Evolutionary conservation across 1,140 invertebrate species (phyloP), one percentile per base, ranked within the genome.

Genomic region (Anoplolepis gracilipes): DNA sequence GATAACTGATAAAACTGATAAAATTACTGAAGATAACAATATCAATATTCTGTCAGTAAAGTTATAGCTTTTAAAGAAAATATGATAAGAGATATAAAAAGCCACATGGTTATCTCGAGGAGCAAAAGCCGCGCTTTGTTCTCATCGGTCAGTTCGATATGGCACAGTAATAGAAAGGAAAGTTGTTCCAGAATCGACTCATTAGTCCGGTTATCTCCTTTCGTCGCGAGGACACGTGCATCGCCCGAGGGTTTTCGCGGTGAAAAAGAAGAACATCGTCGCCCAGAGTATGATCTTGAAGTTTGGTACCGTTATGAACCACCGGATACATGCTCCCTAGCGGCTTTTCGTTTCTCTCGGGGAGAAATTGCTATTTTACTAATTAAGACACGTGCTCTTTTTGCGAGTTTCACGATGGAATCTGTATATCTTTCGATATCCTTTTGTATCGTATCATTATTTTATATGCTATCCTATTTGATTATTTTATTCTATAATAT

Each of bases 171-270:
- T 85, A 67, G 84, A 81, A 61, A 85, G 55, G 64, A 85, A 85
- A 85, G 84, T 85, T 69, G 84, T 61, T 81, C 84, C 42, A 81
- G 84, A 81, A 70, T 70, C 64, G 76, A 69, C 64, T 81, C 84
- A 61, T 85, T 85, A 85, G 19, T 85, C 49, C 36, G 49, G 30
- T 59, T 67, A 85, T 85, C n/a, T 36, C 33, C 59, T 16, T 28
- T 77, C 30, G 53, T 46, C 22, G 59, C 10, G 30, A 69, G 57
- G 64, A 85, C 76, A 81, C 53, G 84, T 81, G 64, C 53, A 79
- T 70, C 62, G 84, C 84, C 76, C 42, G 46, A 25, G 64, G 84
- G 36, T 49, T 28, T 25, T 7, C 28, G 42, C 49, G 19, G 57
- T 4, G 28, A 81, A 42, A 36, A 81, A 49, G 16, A 49, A 19